phyloP scores from a whole-genome alignment of 2,113 vertebrate genomes.

The Cervus canadensis region DNA sequence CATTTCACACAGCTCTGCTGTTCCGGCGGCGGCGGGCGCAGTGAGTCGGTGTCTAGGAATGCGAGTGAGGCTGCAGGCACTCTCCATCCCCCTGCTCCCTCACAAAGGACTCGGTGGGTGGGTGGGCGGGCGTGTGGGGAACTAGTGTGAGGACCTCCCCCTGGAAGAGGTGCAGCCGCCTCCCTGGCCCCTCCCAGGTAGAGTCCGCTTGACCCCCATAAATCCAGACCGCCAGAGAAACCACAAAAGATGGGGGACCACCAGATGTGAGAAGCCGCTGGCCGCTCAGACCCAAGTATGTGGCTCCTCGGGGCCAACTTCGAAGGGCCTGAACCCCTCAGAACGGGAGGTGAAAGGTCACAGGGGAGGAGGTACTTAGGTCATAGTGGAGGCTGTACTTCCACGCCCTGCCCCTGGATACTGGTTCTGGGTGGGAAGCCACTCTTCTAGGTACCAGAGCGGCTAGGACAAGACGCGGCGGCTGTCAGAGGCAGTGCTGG shows the following conservation, averaged over 20 bases:
- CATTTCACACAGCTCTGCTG: constrained; percentile 79
- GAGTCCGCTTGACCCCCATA: constrained; percentile 60
- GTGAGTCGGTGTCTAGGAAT: constrained; percentile 86
- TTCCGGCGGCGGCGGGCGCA: constrained; percentile 70
- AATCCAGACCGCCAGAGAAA: constrained; percentile 66
- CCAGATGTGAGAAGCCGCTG: constrained; percentile 70
- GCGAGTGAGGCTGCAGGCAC: constrained; percentile 60
- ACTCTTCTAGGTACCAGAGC: not conserved
- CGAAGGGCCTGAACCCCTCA: constrained; percentile 68
- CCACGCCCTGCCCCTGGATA: not conserved
- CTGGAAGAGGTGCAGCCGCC: not conserved
- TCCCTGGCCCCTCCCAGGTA: constrained; percentile 40
- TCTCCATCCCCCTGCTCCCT: constrained; percentile 35
- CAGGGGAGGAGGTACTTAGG: constrained; percentile 43
- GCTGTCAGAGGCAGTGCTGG: not conserved
- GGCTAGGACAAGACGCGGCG: not conserved
- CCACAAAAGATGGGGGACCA: constrained; percentile 69
- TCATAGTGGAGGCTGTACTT: constrained; percentile 40
- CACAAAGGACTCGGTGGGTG: constrained; percentile 22
- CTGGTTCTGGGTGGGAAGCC: not conserved
- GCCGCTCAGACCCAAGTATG: constrained; percentile 66
- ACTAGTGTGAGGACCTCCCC: constrained; percentile 2
- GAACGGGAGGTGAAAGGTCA: constrained; percentile 54
- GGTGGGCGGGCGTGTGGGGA: not conserved
- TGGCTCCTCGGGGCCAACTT: constrained; percentile 64